Conservation (phyloP, 2,113 vertebrate species). For the Malurus alboscapulatus region DNA sequence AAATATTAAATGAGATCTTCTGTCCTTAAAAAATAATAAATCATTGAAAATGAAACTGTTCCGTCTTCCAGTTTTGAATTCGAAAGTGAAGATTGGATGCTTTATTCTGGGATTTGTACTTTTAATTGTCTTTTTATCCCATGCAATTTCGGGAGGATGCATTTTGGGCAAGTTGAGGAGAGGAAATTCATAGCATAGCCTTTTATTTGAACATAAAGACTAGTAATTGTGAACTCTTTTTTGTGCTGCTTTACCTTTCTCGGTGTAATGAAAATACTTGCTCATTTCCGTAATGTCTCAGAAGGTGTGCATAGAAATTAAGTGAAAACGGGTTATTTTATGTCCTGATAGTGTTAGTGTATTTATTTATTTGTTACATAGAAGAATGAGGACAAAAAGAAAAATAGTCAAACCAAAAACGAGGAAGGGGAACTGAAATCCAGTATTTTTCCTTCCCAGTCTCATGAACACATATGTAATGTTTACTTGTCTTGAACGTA, state of each 20-base stretch:
- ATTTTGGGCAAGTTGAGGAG: conserved; percentile 50
- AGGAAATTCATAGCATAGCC: conserved; percentile 26
- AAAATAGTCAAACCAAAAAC: conserved; percentile 69
- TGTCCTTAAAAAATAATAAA: conserved; percentile 68
- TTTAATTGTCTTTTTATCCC: conserved; percentile 32
- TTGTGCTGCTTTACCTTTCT: conserved; percentile 58
- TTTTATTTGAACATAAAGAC: conserved; percentile 37
- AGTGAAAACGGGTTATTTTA: conserved; percentile 78
- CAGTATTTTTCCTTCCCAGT: background rate
- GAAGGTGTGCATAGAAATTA: conserved; percentile 67
- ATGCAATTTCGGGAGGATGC: conserved; percentile 31
- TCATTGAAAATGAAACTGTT: conserved; percentile 73
- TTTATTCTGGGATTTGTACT: conserved; percentile 61
- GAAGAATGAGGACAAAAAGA: conserved; percentile 42
- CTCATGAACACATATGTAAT: conserved; percentile 15
- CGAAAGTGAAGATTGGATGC: conserved; percentile 69
- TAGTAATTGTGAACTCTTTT: conserved; percentile 56
- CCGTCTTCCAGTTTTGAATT: conserved; percentile 72
- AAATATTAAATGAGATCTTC: conserved; percentile 71
- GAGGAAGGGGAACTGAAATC: background rate
- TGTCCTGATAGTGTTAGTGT: conserved; percentile 68
- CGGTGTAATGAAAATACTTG: conserved; percentile 53
- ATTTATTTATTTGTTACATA: conserved; percentile 78
- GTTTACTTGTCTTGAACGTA: conserved; percentile 49
- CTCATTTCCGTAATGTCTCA: conserved; percentile 50